These are phyloP conservation scores for Ophion costatus DNA, from an alignment of 2,888 invertebrate species.

Conservation along the genomic window DNA sequence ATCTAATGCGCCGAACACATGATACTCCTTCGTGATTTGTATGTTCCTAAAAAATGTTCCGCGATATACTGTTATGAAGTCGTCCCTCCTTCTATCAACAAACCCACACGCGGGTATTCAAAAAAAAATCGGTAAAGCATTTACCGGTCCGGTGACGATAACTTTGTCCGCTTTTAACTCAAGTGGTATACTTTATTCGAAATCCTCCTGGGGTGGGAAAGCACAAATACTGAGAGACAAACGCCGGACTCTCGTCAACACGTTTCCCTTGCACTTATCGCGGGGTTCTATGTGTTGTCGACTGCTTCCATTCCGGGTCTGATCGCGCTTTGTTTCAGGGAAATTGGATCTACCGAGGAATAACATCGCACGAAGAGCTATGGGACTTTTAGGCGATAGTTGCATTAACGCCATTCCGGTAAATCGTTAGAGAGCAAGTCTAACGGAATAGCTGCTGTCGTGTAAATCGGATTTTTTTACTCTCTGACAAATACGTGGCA, in stretches of 20 bases:
- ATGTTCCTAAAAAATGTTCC: not conserved
- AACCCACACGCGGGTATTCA: not conserved
- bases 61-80: not conserved
- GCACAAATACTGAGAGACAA: not conserved
- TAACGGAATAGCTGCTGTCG: conserved; percentile 27
- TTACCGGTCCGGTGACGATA: not conserved
- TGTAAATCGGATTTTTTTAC: conserved; percentile 1
- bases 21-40: too few relatives aligned
- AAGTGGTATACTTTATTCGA: conserved; percentile 19
- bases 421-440: conserved; percentile 50
- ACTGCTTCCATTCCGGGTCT: conserved; percentile 14
- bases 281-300: conserved; percentile 23
- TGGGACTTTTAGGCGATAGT: conserved; percentile 40
- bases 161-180: conserved; percentile 10
- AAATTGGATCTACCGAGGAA: conserved; percentile 56
- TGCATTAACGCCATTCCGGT: conserved; percentile 63
- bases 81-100: not conserved
- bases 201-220: conserved; percentile 16
- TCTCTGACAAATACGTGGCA: not conserved
- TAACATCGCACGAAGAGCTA: conserved; percentile 18
- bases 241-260: conserved; percentile 2
- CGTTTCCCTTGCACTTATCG: conserved; percentile 44
- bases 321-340: conserved; percentile 39
- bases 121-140: not conserved
- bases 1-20: too few relatives aligned